A percentile compares a stretch with the other conserved stretches of the same genome.
These are phyloP conservation scores for Poecilia latipinna DNA, from an alignment of 2,113 vertebrate species.

Conservation along the genomic window DNA sequence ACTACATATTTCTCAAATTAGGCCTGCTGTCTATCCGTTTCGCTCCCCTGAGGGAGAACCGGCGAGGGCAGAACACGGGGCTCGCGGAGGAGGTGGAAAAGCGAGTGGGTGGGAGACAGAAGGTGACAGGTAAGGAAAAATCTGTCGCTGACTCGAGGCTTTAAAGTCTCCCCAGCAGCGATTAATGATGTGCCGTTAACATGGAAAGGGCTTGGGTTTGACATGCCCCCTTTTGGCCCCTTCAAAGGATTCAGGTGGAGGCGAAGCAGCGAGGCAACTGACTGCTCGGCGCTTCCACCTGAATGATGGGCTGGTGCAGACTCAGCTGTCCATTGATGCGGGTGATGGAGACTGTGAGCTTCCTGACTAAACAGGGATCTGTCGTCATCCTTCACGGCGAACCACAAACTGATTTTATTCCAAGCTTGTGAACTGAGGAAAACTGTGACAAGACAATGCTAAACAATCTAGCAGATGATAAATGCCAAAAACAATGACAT, in stretches of 20 bases:
- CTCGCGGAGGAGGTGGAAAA: constrained; percentile 8
- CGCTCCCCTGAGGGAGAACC: constrained; percentile 34
- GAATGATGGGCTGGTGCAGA: constrained; percentile 34
- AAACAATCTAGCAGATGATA: not conserved
- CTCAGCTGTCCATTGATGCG: constrained; percentile 36
- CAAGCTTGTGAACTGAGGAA: constrained; percentile 15
- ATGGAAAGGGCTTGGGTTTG: constrained; percentile 33
- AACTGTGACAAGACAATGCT: not conserved
- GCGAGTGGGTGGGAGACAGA: constrained; percentile 29
- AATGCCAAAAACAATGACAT: not conserved
- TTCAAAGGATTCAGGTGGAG: constrained; percentile 23
- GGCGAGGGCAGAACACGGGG: constrained; percentile 17
- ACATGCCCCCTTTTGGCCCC: constrained; percentile 47
- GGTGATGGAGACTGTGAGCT: constrained; percentile 40
- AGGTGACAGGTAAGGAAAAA: constrained; percentile 40
- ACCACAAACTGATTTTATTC: constrained; percentile 17
- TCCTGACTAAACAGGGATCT: constrained; percentile 22
- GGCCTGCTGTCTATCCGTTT: constrained; percentile 60
- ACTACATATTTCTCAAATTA: constrained; percentile 74
- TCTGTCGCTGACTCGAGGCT: constrained; percentile 21
- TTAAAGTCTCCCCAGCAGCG: constrained; percentile 44
- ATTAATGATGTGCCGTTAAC: constrained; percentile 58
- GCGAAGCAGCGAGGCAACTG: constrained; percentile 22
- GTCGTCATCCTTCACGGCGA: constrained; percentile 37
- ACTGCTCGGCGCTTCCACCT: constrained; percentile 38